Conservation (phyloP, 2,797 vertebrate genomes). For the Parambassis ranga region DNA sequence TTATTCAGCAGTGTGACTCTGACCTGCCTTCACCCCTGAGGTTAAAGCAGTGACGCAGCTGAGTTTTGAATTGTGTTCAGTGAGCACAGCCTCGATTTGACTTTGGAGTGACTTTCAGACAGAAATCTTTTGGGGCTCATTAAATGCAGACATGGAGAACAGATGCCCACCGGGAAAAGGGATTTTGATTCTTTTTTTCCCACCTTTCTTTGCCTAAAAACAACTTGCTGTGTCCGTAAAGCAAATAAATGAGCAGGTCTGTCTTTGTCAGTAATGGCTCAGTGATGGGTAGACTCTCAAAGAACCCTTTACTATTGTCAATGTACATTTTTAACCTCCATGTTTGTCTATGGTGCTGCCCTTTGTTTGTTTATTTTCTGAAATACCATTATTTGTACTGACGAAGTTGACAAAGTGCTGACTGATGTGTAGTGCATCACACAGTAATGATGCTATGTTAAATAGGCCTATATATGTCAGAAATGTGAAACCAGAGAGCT, state of each 20-base stretch:
- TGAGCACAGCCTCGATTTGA: conserved; percentile 42
- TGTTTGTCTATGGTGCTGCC: neutral
- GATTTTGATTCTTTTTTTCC: conserved; percentile 35
- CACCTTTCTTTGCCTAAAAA: conserved; percentile 48
- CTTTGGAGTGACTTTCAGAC: conserved; percentile 60
- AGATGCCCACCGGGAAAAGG: conserved; percentile 45
- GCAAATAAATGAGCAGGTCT: conserved; percentile 44
- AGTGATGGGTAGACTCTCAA: conserved; percentile 18
- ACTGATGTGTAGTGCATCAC: conserved; percentile 37
- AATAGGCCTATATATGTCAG: conserved; percentile 38
- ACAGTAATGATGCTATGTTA: conserved; percentile 24
- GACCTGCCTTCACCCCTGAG: conserved; percentile 31
- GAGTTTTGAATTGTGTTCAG: conserved; percentile 30
- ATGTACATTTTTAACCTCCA: conserved; percentile 3
- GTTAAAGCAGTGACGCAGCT: conserved; percentile 18
- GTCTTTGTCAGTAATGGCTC: conserved; percentile 31
- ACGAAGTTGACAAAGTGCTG: neutral
- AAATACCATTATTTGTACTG: conserved; percentile 10
- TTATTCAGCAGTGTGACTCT: conserved; percentile 23
- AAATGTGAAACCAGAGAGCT: conserved; percentile 34
- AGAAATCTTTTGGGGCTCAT: conserved; percentile 59
- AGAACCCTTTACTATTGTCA: conserved; percentile 7
- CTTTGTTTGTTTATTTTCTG: conserved; percentile 1
- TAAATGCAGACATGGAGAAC: conserved; percentile 51
- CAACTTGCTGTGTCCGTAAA: conserved; percentile 32